A percentile compares a stretch with the other conserved stretches of the same genome.
These are phyloP conservation scores for Lithophane semibrunnea DNA, from an alignment of 2,888 invertebrate species.

Conservation along the genomic window DNA sequence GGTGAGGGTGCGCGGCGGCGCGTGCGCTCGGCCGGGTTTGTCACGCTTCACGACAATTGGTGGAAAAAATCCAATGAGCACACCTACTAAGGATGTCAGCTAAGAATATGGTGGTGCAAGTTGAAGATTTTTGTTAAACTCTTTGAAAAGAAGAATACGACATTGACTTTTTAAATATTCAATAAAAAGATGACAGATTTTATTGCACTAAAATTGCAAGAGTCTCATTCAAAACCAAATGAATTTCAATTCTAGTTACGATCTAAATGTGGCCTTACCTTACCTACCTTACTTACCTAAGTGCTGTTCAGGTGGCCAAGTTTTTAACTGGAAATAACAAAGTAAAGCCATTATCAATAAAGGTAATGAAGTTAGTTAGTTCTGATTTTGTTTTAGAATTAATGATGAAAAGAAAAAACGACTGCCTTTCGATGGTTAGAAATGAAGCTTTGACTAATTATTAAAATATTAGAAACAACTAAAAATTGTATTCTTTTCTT, in stretches of 20 bases:
- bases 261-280: no score
- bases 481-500: background rate
- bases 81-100: slow-evolving; percentile 58
- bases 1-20: slow-evolving; percentile 80
- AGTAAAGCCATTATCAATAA: background rate
- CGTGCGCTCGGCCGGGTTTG: slow-evolving; percentile 78
- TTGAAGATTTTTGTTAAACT: background rate
- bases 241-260: no score
- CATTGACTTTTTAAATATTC: background rate
- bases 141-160: background rate
- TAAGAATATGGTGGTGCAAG: background rate
- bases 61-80: slow-evolving; percentile 71
- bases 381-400: background rate
- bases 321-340: background rate
- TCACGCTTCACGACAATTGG: slow-evolving; percentile 81
- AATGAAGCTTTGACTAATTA: no score
- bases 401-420: no score
- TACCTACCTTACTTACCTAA: no score
- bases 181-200: background rate
- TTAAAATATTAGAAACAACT: no score
- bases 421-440: background rate
- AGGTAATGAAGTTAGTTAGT: background rate
- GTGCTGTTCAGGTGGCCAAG: background rate
- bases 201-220: background rate
- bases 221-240: no score